Conservation (phyloP, 2,888 invertebrate species). For the Rotaria macrura region DNA sequence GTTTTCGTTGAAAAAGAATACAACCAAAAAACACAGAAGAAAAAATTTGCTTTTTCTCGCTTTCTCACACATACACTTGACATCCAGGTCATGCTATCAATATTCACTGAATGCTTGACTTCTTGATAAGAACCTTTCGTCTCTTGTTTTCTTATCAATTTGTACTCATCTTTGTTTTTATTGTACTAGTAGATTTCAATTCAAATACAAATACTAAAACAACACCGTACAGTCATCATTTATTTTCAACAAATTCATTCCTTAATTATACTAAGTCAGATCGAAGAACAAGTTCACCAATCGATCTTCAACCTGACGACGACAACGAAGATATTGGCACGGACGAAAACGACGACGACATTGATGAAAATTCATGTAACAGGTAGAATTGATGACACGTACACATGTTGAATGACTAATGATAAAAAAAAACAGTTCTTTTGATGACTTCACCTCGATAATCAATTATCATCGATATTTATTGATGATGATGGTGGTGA, state of each 20-base stretch:
- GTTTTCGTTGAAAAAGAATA: neutral
- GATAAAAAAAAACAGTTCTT: neutral
- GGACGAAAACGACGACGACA: neutral
- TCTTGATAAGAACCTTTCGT: neutral
- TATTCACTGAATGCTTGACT: slow-evolving; percentile 2
- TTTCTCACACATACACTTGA: neutral
- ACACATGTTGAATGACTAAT: neutral
- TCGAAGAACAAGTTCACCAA: neutral
- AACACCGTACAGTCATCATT: neutral
- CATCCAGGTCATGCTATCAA: slow-evolving; percentile 1
- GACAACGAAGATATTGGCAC: neutral
- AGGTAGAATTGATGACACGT: neutral
- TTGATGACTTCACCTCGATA: neutral
- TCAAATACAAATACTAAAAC: neutral
- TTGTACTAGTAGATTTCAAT: neutral
- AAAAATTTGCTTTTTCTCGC: neutral
- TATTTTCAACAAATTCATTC: neutral
- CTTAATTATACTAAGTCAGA: neutral
- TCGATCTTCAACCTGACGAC: neutral
- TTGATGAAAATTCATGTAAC: neutral
- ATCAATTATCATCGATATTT: neutral
- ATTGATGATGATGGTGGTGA: neutral
- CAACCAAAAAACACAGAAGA: neutral
- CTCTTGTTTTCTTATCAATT: neutral
- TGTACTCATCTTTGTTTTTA: neutral